Evolutionary conservation across 2,888 invertebrate species (phyloP).

Genomic region (Isoperla grammatica): DNA sequence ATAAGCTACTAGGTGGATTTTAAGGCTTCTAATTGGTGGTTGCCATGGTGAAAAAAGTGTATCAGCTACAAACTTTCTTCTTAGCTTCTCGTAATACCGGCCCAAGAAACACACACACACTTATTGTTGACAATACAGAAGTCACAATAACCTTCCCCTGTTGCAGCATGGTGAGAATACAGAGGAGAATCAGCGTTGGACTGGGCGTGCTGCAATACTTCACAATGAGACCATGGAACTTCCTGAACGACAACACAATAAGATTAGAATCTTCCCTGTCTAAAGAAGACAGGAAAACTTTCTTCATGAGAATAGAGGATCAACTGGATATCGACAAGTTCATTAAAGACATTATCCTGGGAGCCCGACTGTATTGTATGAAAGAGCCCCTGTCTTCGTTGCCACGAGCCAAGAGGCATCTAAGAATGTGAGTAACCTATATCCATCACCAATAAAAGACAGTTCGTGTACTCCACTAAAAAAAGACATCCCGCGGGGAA

Average conservation of each 20-base stretch:
- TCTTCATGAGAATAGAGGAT: slow-evolving; percentile 52
- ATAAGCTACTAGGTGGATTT: too few relatives aligned
- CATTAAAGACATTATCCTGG: slow-evolving; percentile 69
- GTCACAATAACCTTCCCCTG: too few relatives aligned
- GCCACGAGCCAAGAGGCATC: slow-evolving; percentile 66
- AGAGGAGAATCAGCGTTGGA: slow-evolving; percentile 67
- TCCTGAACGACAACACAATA: slow-evolving; percentile 64
- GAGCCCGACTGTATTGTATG: slow-evolving; percentile 77
- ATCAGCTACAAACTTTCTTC: too few relatives aligned
- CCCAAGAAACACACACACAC: too few relatives aligned
- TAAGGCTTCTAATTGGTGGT: too few relatives aligned
- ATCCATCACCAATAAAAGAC: too few relatives aligned
- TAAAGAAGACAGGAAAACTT: slow-evolving; percentile 52
- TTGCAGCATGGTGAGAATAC: slow-evolving; percentile 72
- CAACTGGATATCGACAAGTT: slow-evolving; percentile 61
- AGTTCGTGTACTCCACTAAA: too few relatives aligned
- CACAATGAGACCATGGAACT: slow-evolving; percentile 82
- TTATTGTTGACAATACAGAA: too few relatives aligned
- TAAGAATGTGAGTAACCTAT: slow-evolving; percentile 60
- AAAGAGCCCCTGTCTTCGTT: slow-evolving; percentile 77
- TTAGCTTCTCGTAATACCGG: too few relatives aligned
- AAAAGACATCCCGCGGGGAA: too few relatives aligned
- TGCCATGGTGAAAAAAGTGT: too few relatives aligned
- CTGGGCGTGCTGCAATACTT: slow-evolving; percentile 83
- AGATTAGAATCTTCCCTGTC: slow-evolving; percentile 52